Evolutionary conservation across 2,797 vertebrate genomes (phyloP), one percentile per base, ranked within the genome.

Genomic region (Brotula barbata): DNA sequence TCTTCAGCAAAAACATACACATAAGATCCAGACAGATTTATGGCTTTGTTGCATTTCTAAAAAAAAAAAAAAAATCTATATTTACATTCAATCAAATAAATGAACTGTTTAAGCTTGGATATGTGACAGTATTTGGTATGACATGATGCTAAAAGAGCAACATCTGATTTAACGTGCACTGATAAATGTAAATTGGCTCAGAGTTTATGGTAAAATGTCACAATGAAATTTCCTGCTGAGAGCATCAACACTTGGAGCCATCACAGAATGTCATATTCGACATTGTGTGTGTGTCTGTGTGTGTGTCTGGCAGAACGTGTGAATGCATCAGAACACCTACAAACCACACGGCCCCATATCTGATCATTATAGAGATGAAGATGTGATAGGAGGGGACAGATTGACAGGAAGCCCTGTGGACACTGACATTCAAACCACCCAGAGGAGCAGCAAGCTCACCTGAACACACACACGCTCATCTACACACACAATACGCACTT

Each of bases 311-410:
- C 39, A 41, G 34, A 64, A 9, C 37, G 47, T 61, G 3, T 46
- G 15, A 51, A 49, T 73, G 46, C 33, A 68, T 73, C 34, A 45
- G 15, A 53, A 42, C 11, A 45, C 41, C 49, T 37, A 31, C 58
- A 52, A 52, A 41, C 33, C 40, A 41, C 68, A 50, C 16, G 7
- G 6, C 12, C 2, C 45, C 10, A 3, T 46, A 67, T 54, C 2
- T 25, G 61, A 65, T 73, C 71, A 75, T 74, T 81, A 64, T 61
- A 39, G 58, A 50, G 53, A 73, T 74, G 16, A 59, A 68, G 72
- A 71, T 1, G 40, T 68, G 59, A 75, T 64, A 17, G 68, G 44
- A 75, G 64, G 0, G 4, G 69, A 72, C 64, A 74, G 66, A 71
- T 51, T 81, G 69, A 73, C 4, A 74, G 67, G n/a, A 57, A 17